phyloP scores from a whole-genome alignment of 2,888 invertebrate species.

The Dicyrtomina minuta region DNA sequence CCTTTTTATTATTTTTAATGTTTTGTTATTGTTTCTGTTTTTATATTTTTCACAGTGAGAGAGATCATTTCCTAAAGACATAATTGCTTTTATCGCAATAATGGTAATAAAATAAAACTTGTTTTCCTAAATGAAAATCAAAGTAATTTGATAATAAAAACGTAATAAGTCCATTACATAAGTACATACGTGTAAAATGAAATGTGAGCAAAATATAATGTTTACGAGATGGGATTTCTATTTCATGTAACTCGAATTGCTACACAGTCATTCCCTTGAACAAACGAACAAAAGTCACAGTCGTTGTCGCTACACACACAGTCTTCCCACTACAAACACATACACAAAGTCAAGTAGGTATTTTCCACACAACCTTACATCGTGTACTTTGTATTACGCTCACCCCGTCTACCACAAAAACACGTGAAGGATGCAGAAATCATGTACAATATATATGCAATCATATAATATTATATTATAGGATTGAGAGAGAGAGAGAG shows the following conservation, averaged over 20 bases:
- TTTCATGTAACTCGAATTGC: background rate
- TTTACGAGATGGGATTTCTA: constrained; percentile 11
- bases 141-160: constrained; percentile 33
- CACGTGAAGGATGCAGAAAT: too few species aligned
- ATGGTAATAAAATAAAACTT: constrained; percentile 24
- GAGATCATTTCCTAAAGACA: constrained; percentile 29
- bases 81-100: constrained; percentile 30
- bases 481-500: constrained; percentile 8
- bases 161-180: constrained; percentile 35
- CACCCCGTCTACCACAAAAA: too few species aligned
- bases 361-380: too few species aligned
- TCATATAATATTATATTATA: background rate
- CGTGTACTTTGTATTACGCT: too few species aligned
- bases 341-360: too few species aligned
- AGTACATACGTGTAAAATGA: constrained; percentile 17
- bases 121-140: constrained; percentile 32
- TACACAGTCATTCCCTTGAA: background rate
- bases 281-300: too few species aligned
- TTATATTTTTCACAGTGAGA: too few species aligned
- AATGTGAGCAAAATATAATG: constrained; percentile 3
- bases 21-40: too few species aligned
- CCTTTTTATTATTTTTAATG: too few species aligned
- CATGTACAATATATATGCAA: too few species aligned
- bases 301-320: too few species aligned
- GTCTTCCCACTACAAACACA: too few species aligned